These are phyloP conservation scores for Drosophila ohnishii DNA, from an alignment of 1,140 invertebrate genomes.

Conservation along the genomic window DNA sequence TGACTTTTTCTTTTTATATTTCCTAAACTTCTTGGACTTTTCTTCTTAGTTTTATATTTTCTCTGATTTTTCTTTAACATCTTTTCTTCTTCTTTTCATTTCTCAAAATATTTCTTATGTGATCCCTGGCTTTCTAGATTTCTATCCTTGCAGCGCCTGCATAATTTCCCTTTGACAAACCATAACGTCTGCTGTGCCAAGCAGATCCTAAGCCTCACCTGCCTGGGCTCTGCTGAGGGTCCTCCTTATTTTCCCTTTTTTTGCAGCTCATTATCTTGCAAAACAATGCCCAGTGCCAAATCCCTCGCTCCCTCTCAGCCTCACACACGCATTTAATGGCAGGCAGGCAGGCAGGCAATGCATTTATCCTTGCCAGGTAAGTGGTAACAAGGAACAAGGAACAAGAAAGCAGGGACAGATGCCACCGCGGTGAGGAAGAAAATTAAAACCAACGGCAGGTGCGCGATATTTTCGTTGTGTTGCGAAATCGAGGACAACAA, in stretches of 20 bases:
- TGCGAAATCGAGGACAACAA: slow-evolving; percentile 59
- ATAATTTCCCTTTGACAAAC: background rate
- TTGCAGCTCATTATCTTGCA: slow-evolving; percentile 17
- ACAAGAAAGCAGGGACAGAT: slow-evolving; percentile 11
- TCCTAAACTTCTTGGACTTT: no score
- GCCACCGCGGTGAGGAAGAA: slow-evolving; percentile 10
- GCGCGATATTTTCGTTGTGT: slow-evolving; percentile 64
- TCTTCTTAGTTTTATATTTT: no score
- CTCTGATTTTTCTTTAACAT: no score
- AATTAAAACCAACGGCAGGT: slow-evolving; percentile 56
- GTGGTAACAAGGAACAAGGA: background rate
- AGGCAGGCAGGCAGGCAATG: slow-evolving; percentile 21
- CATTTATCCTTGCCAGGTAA: slow-evolving; percentile 40
- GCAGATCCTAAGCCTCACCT: slow-evolving; percentile 14
- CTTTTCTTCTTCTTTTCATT: no score
- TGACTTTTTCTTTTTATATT: no score
- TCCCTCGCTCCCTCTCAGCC: slow-evolving; percentile 2
- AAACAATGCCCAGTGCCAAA: slow-evolving; percentile 25
- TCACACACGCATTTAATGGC: slow-evolving; percentile 32
- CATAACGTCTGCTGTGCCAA: slow-evolving; percentile 16
- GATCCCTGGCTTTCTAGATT: background rate
- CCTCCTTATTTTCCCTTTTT: slow-evolving; percentile 14
- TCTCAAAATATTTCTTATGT: no score
- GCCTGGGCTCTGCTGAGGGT: slow-evolving; percentile 21
- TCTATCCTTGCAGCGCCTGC: background rate